Base-by-base conservation (phyloP, 2,888 invertebrate genomes). In the Linnaemya tessellans region DNA sequence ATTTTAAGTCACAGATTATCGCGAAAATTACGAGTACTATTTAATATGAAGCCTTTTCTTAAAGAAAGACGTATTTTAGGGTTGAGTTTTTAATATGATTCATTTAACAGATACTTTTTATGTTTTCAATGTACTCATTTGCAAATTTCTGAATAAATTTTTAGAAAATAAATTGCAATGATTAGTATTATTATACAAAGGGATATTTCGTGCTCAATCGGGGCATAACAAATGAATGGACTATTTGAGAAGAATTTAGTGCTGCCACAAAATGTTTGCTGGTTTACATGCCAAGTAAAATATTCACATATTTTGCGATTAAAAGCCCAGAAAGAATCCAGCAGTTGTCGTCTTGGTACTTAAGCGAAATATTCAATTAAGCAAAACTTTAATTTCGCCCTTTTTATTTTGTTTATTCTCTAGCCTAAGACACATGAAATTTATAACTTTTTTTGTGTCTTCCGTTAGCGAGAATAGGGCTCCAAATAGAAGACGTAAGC, bases 321-420 rank as follows among this genome's bases (percentile, higher is more conserved):
- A 43, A 70, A 54, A 20, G n/a, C 20, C 30, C 43, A 56, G 15
- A 25, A 65, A 43, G 10, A 43, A n/a, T 20, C 46, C 5, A 49
- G 41, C 25, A 68, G 49, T 54, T 78, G 58, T 82, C 79, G 84
- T 77, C 68, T 43, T 68, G 84, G 74, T 82, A 67, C 81, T 80
- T 83, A 85, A 86, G 87, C 79, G 85, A 87, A 87, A 87, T 88
- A 87, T 88, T 88, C 88, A 88, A 88, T 88, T 88, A 87, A 82
- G 86, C 83, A 87, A 78, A 85, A 86, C 74, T 86, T 84, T 87
- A 74, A 74, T 80, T 87, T 84, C 51, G 58, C 11, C 20, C 18
- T 25, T 49, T 35, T 65, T 10, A 10, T 15, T 65, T 18, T 5
- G 3, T 54, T 51, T 35, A 3, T 46, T 46, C 43, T 49, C 20